These are phyloP conservation scores for Percina caprodes DNA, from an alignment of 2,113 vertebrate species.

Conservation along the genomic window DNA sequence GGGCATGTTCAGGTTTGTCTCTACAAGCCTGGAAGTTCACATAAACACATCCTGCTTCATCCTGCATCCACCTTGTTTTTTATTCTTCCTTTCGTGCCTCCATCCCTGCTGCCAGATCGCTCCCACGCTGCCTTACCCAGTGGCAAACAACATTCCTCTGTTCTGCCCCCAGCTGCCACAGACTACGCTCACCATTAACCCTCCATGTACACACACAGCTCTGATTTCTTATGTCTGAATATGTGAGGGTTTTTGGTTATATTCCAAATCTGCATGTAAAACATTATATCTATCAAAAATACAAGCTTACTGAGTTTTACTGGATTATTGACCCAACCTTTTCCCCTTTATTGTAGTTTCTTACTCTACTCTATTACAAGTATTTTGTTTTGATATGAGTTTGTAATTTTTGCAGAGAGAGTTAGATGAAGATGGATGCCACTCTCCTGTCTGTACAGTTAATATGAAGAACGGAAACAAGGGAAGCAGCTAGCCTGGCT, in stretches of 20 bases:
- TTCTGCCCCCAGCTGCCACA: constrained; percentile 53
- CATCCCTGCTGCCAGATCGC: constrained; percentile 52
- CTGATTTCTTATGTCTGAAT: background rate
- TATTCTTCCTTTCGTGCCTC: constrained; percentile 48
- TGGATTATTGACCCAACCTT: background rate
- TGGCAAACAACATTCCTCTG: constrained; percentile 80
- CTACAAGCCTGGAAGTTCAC: constrained; percentile 54
- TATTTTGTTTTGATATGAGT: background rate
- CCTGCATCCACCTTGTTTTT: constrained; percentile 53
- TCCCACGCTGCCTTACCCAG: constrained; percentile 65
- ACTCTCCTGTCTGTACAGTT: no score
- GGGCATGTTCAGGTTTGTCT: constrained; percentile 72
- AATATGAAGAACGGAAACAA: no score
- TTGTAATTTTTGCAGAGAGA: background rate
- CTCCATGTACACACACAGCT: constrained; percentile 12
- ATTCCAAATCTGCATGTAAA: background rate
- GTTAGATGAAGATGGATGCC: no score
- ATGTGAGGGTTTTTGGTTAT: background rate
- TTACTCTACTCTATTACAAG: background rate
- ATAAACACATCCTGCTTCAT: constrained; percentile 52
- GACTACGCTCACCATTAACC: constrained; percentile 51
- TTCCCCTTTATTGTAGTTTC: background rate
- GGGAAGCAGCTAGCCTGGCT: no score
- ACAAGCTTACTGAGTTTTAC: background rate
- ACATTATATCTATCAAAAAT: background rate